phyloP scores from a whole-genome alignment of 1,140 invertebrate genomes.

The Antheraea mylitta region DNA sequence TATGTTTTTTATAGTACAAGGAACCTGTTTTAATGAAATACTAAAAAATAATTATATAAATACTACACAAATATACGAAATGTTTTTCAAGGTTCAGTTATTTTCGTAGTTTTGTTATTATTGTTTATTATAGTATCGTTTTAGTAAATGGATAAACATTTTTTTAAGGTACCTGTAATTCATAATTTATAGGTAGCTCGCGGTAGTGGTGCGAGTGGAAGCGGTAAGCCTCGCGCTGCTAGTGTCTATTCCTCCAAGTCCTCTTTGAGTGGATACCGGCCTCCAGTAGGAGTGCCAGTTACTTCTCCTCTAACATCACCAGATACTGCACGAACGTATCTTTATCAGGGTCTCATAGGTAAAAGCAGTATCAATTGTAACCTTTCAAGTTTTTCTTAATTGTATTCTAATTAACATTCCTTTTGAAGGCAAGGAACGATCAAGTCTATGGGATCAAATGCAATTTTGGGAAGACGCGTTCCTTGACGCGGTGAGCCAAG shows the following conservation, averaged over 20 bases:
- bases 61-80: too few species aligned
- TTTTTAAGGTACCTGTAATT: neutral
- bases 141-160: neutral
- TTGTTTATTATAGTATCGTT: too few species aligned
- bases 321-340: constrained; percentile 91
- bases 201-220: constrained; percentile 35
- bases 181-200: constrained; percentile 14
- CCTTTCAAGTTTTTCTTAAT: neutral
- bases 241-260: constrained; percentile 97
- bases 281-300: constrained; percentile 92
- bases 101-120: too few species aligned
- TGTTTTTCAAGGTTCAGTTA: too few species aligned
- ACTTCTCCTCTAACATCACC: constrained; percentile 91
- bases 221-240: constrained; percentile 86
- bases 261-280: constrained; percentile 91
- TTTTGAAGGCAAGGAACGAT: constrained; percentile 80
- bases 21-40: too few species aligned
- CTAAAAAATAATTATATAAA: too few species aligned
- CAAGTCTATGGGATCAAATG: constrained; percentile 99
- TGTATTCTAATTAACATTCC: constrained; percentile 1
- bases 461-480: constrained; percentile 99
- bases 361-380: constrained; percentile 38
- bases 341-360: constrained; percentile 91
- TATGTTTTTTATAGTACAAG: neutral
- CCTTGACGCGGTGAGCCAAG: constrained; percentile 98